Evolutionary conservation across 2,797 vertebrate genomes (phyloP).

Genomic region (Labeo calbasu): DNA sequence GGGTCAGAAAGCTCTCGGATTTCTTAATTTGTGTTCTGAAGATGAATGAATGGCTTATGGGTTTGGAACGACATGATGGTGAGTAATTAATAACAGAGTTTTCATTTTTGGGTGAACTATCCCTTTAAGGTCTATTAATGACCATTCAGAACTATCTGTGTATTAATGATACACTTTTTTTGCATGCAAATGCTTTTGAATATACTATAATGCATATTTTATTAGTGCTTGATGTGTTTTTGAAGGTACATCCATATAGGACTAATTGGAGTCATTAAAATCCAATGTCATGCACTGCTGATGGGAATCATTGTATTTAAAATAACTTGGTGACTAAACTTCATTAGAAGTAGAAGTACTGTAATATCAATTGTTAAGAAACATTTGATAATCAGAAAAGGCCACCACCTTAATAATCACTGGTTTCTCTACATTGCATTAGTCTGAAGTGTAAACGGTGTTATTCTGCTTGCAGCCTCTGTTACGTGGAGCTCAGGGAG

Average conservation of each 20-base stretch:
- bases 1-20: neutral
- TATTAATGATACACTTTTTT: neutral
- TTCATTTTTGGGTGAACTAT: neutral
- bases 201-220: neutral
- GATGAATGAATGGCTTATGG: neutral
- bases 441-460: neutral
- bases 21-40: neutral
- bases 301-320: neutral
- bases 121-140: neutral
- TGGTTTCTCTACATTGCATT: neutral
- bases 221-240: neutral
- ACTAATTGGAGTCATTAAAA: neutral
- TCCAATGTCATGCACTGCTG: neutral
- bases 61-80: neutral
- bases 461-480: conserved; percentile 7
- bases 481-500: neutral
- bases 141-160: neutral
- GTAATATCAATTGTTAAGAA: neutral
- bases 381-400: neutral
- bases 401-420: conserved; percentile 2
- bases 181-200: neutral
- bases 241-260: neutral
- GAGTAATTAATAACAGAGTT: neutral
- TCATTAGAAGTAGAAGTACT: conserved; percentile 1
- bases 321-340: conserved; percentile 5